Conservation (phyloP, 2,113 vertebrate species). For the Daboia siamensis region DNA sequence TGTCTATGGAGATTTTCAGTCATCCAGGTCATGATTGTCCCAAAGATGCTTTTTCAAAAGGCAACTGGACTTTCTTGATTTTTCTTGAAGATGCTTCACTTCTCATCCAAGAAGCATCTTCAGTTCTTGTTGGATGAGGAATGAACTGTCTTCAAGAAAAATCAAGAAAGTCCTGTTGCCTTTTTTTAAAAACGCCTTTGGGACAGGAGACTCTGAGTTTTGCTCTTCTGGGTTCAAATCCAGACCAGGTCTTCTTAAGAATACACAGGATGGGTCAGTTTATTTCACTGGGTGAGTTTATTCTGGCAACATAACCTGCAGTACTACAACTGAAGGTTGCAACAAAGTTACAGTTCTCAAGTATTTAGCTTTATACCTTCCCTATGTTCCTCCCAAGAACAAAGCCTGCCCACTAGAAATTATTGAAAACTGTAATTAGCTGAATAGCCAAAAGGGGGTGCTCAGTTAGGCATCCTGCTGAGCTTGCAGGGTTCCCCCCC, state of each 20-base stretch:
- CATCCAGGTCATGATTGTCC: neutral
- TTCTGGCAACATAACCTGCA: neutral
- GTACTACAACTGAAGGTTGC: neutral
- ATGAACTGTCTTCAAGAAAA: neutral
- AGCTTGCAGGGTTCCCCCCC: neutral
- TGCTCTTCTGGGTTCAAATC: neutral
- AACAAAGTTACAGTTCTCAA: neutral
- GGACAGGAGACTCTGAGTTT: neutral
- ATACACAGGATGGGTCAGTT: neutral
- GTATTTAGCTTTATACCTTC: neutral
- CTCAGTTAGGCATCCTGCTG: neutral
- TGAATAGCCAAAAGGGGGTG: neutral
- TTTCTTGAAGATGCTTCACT: neutral
- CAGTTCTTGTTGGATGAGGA: neutral
- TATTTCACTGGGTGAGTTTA: neutral
- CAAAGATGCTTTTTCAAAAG: neutral
- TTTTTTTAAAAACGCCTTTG: neutral
- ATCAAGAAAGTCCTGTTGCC: neutral
- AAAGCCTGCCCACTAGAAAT: neutral
- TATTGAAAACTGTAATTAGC: neutral
- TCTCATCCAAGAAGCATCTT: neutral
- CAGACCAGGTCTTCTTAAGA: neutral
- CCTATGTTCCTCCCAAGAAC: neutral
- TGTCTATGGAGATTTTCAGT: neutral
- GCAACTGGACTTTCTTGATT: neutral